Percentiles rank a stretch among this genome's conserved stretches.
Evolutionary conservation across 2,888 invertebrate genomes (phyloP).

Genomic region (Pachliopta kotzebuea): DNA sequence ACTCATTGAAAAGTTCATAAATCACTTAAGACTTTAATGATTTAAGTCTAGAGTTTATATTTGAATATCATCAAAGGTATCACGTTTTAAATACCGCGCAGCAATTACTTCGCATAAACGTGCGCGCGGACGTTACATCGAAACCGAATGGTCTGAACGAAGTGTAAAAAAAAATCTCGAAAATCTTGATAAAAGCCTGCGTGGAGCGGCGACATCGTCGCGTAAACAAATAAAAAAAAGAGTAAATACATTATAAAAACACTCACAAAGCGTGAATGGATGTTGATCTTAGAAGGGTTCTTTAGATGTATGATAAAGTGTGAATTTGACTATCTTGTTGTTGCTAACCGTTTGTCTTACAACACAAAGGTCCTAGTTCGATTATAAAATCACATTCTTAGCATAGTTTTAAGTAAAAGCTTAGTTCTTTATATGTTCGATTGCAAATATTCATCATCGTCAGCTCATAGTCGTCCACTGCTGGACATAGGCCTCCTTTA

Average conservation of each 20-base stretch:
- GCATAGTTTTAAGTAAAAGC: too few species aligned
- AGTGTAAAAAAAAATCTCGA: slow-evolving; percentile 34
- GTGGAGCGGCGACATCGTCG: slow-evolving; percentile 57
- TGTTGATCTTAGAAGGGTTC: slow-evolving; percentile 7
- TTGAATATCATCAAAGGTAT: slow-evolving; percentile 31
- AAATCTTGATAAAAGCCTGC: slow-evolving; percentile 55
- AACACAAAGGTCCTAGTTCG: too few species aligned
- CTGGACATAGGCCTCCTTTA: too few species aligned
- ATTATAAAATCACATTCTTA: too few species aligned
- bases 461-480: too few species aligned
- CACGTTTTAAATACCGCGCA: slow-evolving; percentile 45
- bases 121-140: slow-evolving; percentile 44
- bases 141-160: slow-evolving; percentile 25
- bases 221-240: slow-evolving; percentile 42
- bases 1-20: too few species aligned
- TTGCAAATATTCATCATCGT: too few species aligned
- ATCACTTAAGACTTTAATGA: too few species aligned
- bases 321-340: too few species aligned
- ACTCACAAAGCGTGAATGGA: slow-evolving; percentile 22
- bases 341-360: too few species aligned
- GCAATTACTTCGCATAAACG: slow-evolving; percentile 52
- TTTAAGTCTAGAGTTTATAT: slow-evolving; percentile 22
- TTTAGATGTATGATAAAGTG: background rate
- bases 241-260: slow-evolving; percentile 34
- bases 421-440: too few species aligned